These are phyloP conservation scores for Galendromus occidentalis DNA, from an alignment of 1,140 invertebrate genomes.

Conservation along the genomic window DNA sequence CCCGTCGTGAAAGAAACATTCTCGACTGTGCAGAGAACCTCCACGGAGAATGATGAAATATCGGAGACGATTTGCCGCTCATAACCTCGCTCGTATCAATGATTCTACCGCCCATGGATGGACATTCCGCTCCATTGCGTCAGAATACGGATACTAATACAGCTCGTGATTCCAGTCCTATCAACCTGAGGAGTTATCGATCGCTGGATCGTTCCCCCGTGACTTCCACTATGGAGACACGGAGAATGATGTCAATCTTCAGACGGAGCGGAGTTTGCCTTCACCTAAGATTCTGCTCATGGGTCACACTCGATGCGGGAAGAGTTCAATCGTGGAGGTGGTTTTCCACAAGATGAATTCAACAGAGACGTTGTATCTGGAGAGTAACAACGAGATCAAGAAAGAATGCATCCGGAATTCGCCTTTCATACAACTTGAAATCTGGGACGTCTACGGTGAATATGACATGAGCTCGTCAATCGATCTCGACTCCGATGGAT, in stretches of 20 bases:
- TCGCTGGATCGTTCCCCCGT: conserved; percentile 67
- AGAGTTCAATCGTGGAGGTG: conserved; percentile 99
- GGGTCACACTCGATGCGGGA: conserved; percentile 46
- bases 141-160: background rate
- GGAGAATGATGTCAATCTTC: conserved; percentile 47
- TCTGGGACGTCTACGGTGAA: conserved; percentile 98
- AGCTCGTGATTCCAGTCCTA: conserved; percentile 25
- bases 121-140: background rate
- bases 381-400: conserved; percentile 94
- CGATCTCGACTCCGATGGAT: conserved; percentile 74
- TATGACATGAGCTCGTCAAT: conserved; percentile 73
- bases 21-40: no score
- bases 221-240: conserved; percentile 76
- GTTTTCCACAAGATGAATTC: conserved; percentile 99
- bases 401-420: conserved; percentile 77
- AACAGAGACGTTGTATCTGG: conserved; percentile 96
- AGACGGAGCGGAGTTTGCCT: conserved; percentile 22
- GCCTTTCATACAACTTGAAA: conserved; percentile 98
- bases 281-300: background rate
- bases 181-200: conserved; percentile 40
- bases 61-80: no score
- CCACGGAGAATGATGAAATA: no score
- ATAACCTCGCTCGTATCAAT: no score
- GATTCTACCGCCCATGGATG: no score
- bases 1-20: no score